Conservation (phyloP, 2,888 invertebrate genomes). For the Drosophila mimica region DNA sequence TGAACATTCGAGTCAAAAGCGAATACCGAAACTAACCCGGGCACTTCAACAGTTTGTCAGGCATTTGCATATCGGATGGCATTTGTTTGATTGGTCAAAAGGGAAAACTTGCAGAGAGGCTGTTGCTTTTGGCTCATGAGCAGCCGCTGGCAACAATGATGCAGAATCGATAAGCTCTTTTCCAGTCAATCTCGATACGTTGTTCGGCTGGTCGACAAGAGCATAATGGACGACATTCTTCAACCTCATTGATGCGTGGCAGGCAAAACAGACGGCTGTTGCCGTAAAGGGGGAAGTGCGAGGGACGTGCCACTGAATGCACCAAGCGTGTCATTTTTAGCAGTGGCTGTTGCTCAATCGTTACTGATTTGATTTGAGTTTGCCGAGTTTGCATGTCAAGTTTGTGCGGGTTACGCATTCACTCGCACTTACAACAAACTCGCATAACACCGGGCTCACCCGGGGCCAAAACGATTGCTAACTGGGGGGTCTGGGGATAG, state of each 20-base stretch:
- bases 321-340: slow-evolving; percentile 75
- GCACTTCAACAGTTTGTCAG: slow-evolving; percentile 55
- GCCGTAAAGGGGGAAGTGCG: background rate
- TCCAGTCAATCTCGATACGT: slow-evolving; percentile 45
- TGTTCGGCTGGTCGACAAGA: slow-evolving; percentile 40
- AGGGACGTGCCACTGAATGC: slow-evolving; percentile 42
- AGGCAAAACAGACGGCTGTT: slow-evolving; percentile 41
- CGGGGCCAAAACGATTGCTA: slow-evolving; percentile 23
- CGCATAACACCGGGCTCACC: slow-evolving; percentile 15
- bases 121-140: slow-evolving; percentile 50
- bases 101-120: slow-evolving; percentile 13
- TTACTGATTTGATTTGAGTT: slow-evolving; percentile 66
- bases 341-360: slow-evolving; percentile 66
- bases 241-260: slow-evolving; percentile 67
- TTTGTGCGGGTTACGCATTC: slow-evolving; percentile 74
- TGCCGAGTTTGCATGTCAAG: slow-evolving; percentile 48
- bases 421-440: slow-evolving; percentile 44
- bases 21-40: slow-evolving; percentile 26
- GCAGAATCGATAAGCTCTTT: slow-evolving; percentile 65
- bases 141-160: slow-evolving; percentile 59
- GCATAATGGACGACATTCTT: slow-evolving; percentile 63
- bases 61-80: slow-evolving; percentile 68
- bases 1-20: background rate
- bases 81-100: slow-evolving; percentile 42
- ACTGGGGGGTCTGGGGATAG: slow-evolving; percentile 15